Evolutionary conservation across 2,113 vertebrate species (phyloP).

Genomic region (Martes martes): DNA sequence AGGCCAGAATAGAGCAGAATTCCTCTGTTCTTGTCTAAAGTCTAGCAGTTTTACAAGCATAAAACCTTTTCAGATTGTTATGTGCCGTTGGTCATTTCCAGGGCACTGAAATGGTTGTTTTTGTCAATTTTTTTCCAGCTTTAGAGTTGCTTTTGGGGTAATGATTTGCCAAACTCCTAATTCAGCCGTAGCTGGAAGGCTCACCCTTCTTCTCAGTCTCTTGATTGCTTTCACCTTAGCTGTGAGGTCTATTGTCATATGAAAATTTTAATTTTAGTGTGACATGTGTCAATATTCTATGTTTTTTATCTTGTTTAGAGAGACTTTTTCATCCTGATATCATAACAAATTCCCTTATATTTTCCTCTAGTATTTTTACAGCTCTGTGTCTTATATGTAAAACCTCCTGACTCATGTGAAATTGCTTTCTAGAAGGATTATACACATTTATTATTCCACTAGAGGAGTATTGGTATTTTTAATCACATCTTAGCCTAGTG

Average conservation of each 20-base stretch:
- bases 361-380: conserved; percentile 4
- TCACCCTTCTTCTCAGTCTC: not conserved
- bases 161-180: not conserved
- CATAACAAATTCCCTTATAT: not conserved
- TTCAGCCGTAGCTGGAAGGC: not conserved
- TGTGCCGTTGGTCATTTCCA: not conserved
- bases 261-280: not conserved
- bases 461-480: not conserved
- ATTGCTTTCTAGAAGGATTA: not conserved
- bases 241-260: not conserved
- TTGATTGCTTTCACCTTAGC: not conserved
- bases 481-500: not conserved
- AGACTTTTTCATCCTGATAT: not conserved
- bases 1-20: not conserved
- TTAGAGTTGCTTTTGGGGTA: not conserved
- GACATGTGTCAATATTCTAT: not conserved
- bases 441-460: not conserved
- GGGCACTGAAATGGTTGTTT: not conserved
- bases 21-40: not conserved
- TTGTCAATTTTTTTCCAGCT: not conserved
- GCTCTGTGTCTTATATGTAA: not conserved
- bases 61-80: not conserved
- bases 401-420: not conserved
- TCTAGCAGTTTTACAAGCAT: not conserved
- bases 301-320: not conserved